Evolutionary conservation across 2,888 invertebrate genomes (phyloP).

Genomic region (Adela reaumurella): DNA sequence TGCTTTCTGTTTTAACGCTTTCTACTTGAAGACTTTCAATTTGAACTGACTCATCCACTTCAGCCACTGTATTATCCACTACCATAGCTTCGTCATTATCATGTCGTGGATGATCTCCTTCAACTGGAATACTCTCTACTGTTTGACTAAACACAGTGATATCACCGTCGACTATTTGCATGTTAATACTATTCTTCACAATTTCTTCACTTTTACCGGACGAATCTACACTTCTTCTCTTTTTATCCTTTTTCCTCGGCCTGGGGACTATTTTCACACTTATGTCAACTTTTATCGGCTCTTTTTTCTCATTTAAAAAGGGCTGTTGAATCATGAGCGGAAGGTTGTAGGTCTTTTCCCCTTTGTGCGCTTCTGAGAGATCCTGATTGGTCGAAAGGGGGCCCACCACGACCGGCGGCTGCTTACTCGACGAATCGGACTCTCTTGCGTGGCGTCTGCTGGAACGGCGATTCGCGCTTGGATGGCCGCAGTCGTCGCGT

Average conservation of each 20-base stretch:
- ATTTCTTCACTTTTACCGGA: conserved; percentile 24
- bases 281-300: conserved; percentile 74
- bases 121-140: conserved; percentile 24
- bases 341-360: conserved; percentile 43
- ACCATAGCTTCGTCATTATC: not conserved
- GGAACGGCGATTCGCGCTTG: conserved; percentile 29
- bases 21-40: not conserved
- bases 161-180: conserved; percentile 39
- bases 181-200: conserved; percentile 40
- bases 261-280: conserved; percentile 73
- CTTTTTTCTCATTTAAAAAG: conserved; percentile 62
- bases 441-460: conserved; percentile 51
- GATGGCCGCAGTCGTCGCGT: conserved; percentile 40
- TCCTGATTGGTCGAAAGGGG: conserved; percentile 51
- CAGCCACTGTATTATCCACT: not conserved
- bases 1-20: too few relatives aligned
- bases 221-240: conserved; percentile 22
- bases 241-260: conserved; percentile 41
- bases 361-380: conserved; percentile 32
- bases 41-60: not conserved
- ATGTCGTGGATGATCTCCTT: not conserved
- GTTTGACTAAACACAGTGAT: conserved; percentile 35
- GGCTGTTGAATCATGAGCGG: conserved; percentile 56
- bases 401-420: conserved; percentile 44
- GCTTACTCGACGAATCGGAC: conserved; percentile 57